Base-by-base conservation (phyloP, 2,113 vertebrate species). In the Cottus gobio region DNA sequence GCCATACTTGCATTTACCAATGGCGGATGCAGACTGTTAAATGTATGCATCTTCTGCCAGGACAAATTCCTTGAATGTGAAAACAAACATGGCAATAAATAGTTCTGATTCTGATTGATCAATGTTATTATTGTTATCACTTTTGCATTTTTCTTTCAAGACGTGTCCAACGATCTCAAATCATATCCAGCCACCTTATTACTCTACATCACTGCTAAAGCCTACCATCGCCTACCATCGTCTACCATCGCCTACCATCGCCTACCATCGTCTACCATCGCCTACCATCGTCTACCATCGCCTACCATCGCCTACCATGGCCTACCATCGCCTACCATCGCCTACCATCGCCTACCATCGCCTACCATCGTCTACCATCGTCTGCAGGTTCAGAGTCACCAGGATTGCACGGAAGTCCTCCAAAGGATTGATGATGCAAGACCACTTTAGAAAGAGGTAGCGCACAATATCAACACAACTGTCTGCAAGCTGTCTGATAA, bases 301-400 rank as follows among this genome's bases (percentile, higher is more conserved):
- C n/a, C n/a, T n/a, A 42, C 31, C 34, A 18, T 46, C 13, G 75
- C 58, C 48, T 9, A 24, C 37, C 63, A 26, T n/a, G n/a, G n/a
- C n/a, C n/a, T n/a, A 42, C 31, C 34, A 18, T 46, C 13, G 75
- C 58, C 48, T 9, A 24, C 37, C 63, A 26, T n/a, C n/a, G n/a
- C n/a, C n/a, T n/a, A 42, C 31, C 34, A 18, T 46, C 13, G 75
- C 58, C 48, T 9, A 24, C 37, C 63, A 26, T n/a, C n/a, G n/a
- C n/a, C n/a, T n/a, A 42, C 31, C 34, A 18, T 46, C 13, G 75
- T 63, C 48, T 9, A 24, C 37, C 63, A 26, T n/a, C n/a, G n/a
- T n/a, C n/a, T n/a, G n/a, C 64, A 77, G 69, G 85, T 70, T 57
- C 44, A 77, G 58, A 70, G n/a, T 63, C 76, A 68, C 56, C 66